Conservation (phyloP, 2,113 vertebrate genomes). For the Nanger granti region DNA sequence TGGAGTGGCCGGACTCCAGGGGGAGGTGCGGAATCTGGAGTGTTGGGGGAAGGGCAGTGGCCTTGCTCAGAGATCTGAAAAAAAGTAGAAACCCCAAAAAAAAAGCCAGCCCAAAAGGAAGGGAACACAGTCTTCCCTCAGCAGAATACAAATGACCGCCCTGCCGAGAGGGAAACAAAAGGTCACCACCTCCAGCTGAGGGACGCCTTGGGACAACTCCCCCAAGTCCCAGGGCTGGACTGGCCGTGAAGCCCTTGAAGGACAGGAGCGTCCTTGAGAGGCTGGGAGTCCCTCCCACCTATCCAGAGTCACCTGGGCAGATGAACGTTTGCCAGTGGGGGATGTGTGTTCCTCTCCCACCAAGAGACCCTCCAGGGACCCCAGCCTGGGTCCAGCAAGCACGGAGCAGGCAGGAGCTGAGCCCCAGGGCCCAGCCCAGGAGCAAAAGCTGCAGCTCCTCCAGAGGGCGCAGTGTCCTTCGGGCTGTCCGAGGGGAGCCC, state of each 20-base stretch:
- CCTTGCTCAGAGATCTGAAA: not conserved
- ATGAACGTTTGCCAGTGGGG: not conserved
- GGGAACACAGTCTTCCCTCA: not conserved
- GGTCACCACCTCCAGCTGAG: not conserved
- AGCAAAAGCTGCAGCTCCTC: not conserved
- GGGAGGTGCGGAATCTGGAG: not conserved
- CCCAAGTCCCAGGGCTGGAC: not conserved
- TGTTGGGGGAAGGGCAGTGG: not conserved
- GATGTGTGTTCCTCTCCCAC: not conserved
- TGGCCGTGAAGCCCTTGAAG: not conserved
- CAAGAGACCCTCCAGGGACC: not conserved
- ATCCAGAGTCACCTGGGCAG: not conserved
- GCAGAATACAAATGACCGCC: not conserved
- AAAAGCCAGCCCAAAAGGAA: not conserved
- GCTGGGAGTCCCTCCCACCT: not conserved
- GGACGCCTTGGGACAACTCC: not conserved
- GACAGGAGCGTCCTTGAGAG: not conserved
- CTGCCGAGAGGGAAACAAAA: not conserved
- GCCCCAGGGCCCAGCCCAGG: not conserved
- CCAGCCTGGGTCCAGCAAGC: not conserved
- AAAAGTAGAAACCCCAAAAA: not conserved
- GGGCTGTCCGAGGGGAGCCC: rapidly evolving
- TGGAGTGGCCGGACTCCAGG: not conserved
- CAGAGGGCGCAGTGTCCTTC: rapidly evolving
- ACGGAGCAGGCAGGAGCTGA: not conserved